Base-by-base conservation (phyloP, 2,888 invertebrate genomes). In the Scelioninae gen. 1 region DNA sequence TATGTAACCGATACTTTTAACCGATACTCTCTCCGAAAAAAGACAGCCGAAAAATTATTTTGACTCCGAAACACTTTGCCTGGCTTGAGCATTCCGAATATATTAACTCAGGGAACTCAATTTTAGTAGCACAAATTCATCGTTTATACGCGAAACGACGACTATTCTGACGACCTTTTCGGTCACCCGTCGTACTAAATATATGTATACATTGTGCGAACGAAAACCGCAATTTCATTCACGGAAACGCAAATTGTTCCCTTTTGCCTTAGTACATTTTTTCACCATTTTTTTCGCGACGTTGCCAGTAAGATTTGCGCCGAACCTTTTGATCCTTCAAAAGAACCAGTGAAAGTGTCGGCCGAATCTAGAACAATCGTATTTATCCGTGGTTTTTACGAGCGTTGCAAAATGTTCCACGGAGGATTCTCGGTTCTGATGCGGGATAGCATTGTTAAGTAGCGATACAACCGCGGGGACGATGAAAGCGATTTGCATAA, bases 401-500 rank as follows among this genome's bases (percentile, higher is more conserved):
- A 49, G 60, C 23, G 23, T 56, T 66, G 38, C 51, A 13, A 63
- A 66, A 56, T 34, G 29, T 3, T 23, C 23, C 13, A 40, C 55
- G 32, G 23, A 43, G 31, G 16, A 49, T 15, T 23, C 38, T 6
- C 49, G 63, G 43, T 66, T 9, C 16, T 13, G 53, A 69, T 71
- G 71, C 77, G 49, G 60, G 75, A 71, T 47, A 16, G 55, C 53
- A 53, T 68, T 79, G 58, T 74, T 74, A 62, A 23, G 9, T 9
- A 16, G 32, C 34, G 65, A 63, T 43, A 68, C 23, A 29, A 13
- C 55, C 29, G 62, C 56, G 9, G 32, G 11, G 6, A 47, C 76
- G 80, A 80, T 71, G 79, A 75, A 68, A 81, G 66, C 71, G 62
- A 84, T 84, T 82, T 83, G 81, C 84, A 84, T 84, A 84, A 84